A percentile compares a stretch with the other conserved stretches of the same genome.
Evolutionary conservation across 2,113 vertebrate species (phyloP).

Genomic region (rabbit (Oryctolagus cuniculus)): mOryCun1.1 NC_091441.1:25854001-25854500

Average conservation of each 20-base stretch:
- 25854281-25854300: not conserved
- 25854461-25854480: too few species aligned
- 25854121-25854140: not conserved
- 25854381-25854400: too few species aligned
- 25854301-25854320: not conserved
- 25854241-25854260: not conserved
- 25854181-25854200: not conserved
- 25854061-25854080: not conserved
- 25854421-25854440: too few species aligned
- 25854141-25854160: not conserved
- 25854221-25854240: not conserved
- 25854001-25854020: not conserved
- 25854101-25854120: conserved; percentile 16
- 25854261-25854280: not conserved
- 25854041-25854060: not conserved
- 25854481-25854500: too few species aligned
- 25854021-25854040: not conserved
- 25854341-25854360: too few species aligned
- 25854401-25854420: too few species aligned
- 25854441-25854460: too few species aligned
- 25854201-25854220: conserved; percentile 11
- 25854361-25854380: too few species aligned
- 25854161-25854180: not conserved
- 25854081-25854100: not conserved
- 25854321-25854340: too few species aligned